Conservation (phyloP, 2,113 vertebrate species). For the Dicentrarchus labrax region DNA sequence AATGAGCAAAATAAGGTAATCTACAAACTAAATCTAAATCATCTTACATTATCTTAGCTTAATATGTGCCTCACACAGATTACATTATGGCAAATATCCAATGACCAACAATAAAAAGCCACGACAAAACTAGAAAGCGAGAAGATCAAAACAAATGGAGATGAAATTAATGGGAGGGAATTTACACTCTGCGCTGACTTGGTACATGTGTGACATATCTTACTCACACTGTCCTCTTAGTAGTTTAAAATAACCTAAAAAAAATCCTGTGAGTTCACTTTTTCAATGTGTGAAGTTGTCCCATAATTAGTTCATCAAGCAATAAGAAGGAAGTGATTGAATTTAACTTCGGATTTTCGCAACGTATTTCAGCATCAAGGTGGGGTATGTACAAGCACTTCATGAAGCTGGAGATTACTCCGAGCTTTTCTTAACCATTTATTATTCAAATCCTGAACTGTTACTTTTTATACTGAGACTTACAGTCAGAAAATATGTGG, state of each 20-base stretch:
- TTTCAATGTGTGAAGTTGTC: not conserved
- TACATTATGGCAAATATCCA: not conserved
- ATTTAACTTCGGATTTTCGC: not conserved
- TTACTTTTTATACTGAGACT: not conserved
- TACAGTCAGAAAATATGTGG: not conserved
- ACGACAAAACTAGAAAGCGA: not conserved
- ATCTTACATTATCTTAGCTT: not conserved
- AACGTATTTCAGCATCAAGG: not conserved
- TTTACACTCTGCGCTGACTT: not conserved
- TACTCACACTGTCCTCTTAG: not conserved
- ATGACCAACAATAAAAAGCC: not conserved
- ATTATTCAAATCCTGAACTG: not conserved
- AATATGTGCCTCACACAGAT: not conserved
- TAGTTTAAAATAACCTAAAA: not conserved
- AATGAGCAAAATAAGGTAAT: not conserved
- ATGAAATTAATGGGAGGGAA: not conserved
- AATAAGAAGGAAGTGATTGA: not conserved
- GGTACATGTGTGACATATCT: not conserved
- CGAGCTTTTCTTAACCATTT: not conserved
- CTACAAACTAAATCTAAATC: not conserved
- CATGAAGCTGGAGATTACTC: not conserved
- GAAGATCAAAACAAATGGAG: not conserved
- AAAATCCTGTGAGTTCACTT: not conserved
- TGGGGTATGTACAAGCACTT: not conserved
- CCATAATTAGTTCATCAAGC: not conserved